Percentiles rank a stretch among this genome's conserved stretches.
These are phyloP conservation scores for Sialis fuliginosa DNA, from an alignment of 2,888 invertebrate genomes.

Conservation along the genomic window DNA sequence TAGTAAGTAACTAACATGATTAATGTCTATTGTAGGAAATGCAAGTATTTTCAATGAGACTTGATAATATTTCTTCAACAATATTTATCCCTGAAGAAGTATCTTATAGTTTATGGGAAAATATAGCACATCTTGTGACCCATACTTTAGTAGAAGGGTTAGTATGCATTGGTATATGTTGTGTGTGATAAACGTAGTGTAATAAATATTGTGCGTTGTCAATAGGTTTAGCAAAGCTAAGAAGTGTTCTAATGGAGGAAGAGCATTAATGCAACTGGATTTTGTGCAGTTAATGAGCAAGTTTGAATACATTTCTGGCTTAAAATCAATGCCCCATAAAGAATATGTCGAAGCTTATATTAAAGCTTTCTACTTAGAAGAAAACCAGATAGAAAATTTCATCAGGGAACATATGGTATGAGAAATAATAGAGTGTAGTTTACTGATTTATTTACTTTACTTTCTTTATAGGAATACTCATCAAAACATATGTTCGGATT, in stretches of 20 bases:
- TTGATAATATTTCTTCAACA: slow-evolving; percentile 52
- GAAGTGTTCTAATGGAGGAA: slow-evolving; percentile 89
- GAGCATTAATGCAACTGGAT: slow-evolving; percentile 95
- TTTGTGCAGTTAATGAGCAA: slow-evolving; percentile 88
- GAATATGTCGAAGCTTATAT: slow-evolving; percentile 89
- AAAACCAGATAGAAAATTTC: slow-evolving; percentile 77
- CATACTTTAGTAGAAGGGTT: slow-evolving; percentile 87
- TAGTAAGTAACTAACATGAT: neutral
- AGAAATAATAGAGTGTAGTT: slow-evolving; percentile 5
- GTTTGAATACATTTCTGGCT: slow-evolving; percentile 66
- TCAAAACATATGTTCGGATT: slow-evolving; percentile 71
- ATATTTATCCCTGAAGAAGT: slow-evolving; percentile 56
- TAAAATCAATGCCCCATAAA: slow-evolving; percentile 72
- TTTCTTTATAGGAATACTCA: slow-evolving; percentile 57
- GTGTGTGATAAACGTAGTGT: neutral
- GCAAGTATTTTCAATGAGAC: slow-evolving; percentile 58
- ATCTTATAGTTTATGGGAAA: slow-evolving; percentile 64
- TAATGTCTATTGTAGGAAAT: slow-evolving; percentile 32
- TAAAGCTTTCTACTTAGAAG: slow-evolving; percentile 89
- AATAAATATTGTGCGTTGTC: slow-evolving; percentile 11
- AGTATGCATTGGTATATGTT: slow-evolving; percentile 10
- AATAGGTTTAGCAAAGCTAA: slow-evolving; percentile 67
- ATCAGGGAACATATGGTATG: slow-evolving; percentile 59
- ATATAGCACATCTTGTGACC: slow-evolving; percentile 68
- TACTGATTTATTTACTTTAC: slow-evolving; percentile 6